Conservation (phyloP, 2,797 vertebrate species). For the Anabacerthia variegaticeps region DNA sequence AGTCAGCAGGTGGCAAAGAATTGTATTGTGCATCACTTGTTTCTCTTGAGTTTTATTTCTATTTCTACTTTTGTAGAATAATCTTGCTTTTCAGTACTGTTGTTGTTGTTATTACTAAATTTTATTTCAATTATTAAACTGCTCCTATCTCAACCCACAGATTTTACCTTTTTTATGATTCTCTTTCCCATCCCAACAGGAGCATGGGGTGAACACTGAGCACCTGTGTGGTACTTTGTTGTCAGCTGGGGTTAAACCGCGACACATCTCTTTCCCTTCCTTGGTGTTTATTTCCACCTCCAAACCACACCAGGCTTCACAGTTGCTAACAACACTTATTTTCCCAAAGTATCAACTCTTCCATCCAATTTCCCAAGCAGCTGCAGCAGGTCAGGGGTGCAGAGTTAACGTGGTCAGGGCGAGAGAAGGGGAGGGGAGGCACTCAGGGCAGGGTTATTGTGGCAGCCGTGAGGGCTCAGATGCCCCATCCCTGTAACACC, state of each 20-base stretch:
- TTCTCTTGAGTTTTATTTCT: not conserved
- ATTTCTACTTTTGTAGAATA: not conserved
- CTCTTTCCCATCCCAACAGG: not conserved
- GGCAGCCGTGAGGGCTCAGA: not conserved
- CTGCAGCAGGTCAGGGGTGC: not conserved
- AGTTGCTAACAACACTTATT: not conserved
- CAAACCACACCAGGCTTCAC: not conserved
- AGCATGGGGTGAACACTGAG: not conserved
- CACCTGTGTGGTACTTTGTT: not conserved
- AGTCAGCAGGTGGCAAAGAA: not conserved
- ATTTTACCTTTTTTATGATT: not conserved
- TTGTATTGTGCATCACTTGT: not conserved
- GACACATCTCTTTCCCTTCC: not conserved
- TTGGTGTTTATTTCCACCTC: not conserved
- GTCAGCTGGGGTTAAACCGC: not conserved
- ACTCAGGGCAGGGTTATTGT: not conserved
- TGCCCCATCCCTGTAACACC: fast-evolving
- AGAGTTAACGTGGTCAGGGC: not conserved
- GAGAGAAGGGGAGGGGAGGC: not conserved
- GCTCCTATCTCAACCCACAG: not conserved
- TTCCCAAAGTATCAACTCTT: not conserved
- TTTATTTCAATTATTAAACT: not conserved
- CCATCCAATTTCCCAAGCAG: not conserved
- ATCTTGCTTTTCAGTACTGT: not conserved
- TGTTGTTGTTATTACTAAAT: not conserved